Base-by-base conservation (phyloP, 2,113 vertebrate species). In the Dinomys branickii region DNA sequence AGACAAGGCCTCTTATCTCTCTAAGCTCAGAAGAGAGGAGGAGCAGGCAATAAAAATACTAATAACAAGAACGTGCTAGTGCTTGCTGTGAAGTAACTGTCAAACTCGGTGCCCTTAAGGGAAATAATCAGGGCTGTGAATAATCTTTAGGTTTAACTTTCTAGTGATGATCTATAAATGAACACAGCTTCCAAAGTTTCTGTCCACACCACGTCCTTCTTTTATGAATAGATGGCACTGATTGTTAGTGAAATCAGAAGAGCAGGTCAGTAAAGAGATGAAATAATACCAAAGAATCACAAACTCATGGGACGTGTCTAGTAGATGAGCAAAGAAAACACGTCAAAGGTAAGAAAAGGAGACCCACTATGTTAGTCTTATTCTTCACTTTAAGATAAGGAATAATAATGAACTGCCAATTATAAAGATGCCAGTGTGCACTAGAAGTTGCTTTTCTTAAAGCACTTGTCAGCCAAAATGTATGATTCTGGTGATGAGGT, bases 311-410 rank as follows among this genome's bases (percentile, higher is more conserved):
- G 38, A 41, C 50, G 30, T 73, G 75, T 28, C 41, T 87, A 22
- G 16, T 52, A 41, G 3, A 78, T 59, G 35, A 87, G 14, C 26
- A 87, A 94, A 85, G 33, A 88, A 67, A 80, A 59, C 26, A 33
- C n/a, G 38, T 63, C 10, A 63, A 56, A 75, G 89, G 38, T 92
- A 81, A 83, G 41, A 93, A 93, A 91, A 63, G n/a, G 44, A 85
- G 26, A 30, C 13, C 11, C 33, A 47, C 38, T n/a, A 41, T 38
- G 3, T 71, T 35, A 63, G n/a, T 82, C 41, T 81, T 50, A 59
- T 9, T 69, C 22, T 92, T 84, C 85, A 73, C 83, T 89, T 91
- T 88, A 83, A 81, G 7, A n/a, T 61, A 77, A 85, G 13, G 16
- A 85, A 91, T 90, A 93, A 71, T 35, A 85, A 52, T 44, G 83